Base-by-base conservation (phyloP, 2,888 invertebrate species). In the Halictus ligatus region DNA sequence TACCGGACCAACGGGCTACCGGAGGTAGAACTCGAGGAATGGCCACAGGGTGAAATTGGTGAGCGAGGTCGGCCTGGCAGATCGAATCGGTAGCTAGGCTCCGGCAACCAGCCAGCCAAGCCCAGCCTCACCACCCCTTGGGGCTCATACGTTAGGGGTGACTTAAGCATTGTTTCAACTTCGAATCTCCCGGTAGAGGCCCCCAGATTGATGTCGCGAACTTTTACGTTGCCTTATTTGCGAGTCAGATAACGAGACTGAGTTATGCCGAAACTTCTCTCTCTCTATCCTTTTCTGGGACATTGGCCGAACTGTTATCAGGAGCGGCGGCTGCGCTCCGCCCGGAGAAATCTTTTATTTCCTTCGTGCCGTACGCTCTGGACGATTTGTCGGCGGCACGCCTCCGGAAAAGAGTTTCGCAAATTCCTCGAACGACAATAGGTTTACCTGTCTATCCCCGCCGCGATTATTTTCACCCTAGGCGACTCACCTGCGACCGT, bases 211-310 rank as follows among this genome's bases (percentile, higher is more conserved):
- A 95, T 95, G 95, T 94, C 94, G 92, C 93, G 93, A 95, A 95
- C 95, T 95, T 95, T 95, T 94, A 91, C 94, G 92, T 92, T 92
- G 94, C 95, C 95, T 95, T 95, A 95, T 95, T 95, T 95, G 95
- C 95, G 95, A 95, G 95, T 95, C 95, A 95, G 95, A 95, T 95
- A 95, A 95, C 95, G 95, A 95, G 94, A 91, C 93, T 95, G 95
- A 95, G 95, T 95, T 95, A 95, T 95, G 93, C 91, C 92, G 76
- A 93, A 95, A 95, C 93, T 95, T 95, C 94, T 92, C 82, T 92
- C 82, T 79, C 75, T 77, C 40, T 69, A 18, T 69, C 69, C 69
- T 67, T 78, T 78, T 75, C 75, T 78, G 58, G 64, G 72, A 64
- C 67, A 64, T 73, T 73, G 81, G 79, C 75, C 67, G 64, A 75